Evolutionary conservation across 2,888 invertebrate species (phyloP).

Genomic region (Charanyca ferruginea): DNA sequence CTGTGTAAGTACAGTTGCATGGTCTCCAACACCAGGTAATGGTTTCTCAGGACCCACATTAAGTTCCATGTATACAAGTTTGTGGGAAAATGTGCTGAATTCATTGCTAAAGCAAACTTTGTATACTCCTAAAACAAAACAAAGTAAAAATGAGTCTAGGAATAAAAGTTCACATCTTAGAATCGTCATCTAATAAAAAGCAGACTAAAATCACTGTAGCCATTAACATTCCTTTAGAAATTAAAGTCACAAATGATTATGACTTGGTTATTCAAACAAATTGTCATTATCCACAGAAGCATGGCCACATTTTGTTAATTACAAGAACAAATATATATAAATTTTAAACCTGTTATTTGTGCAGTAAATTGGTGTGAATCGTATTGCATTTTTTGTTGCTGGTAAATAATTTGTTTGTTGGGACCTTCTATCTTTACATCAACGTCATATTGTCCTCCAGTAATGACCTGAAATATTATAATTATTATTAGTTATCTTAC

Average conservation of each 20-base stretch:
- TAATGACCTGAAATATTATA: slow-evolving; percentile 95
- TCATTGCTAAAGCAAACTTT: slow-evolving; percentile 99
- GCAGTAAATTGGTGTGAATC: slow-evolving; percentile 97
- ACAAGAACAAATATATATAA: background rate
- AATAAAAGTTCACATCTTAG: background rate
- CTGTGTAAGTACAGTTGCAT: slow-evolving; percentile 98
- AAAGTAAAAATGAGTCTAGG: background rate
- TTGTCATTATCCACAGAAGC: background rate
- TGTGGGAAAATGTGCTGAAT: slow-evolving; percentile 99
- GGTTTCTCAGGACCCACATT: slow-evolving; percentile 98
- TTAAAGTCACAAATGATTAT: background rate
- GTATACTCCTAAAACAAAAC: slow-evolving; percentile 92
- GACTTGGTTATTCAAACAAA: background rate
- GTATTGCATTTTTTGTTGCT: slow-evolving; percentile 98
- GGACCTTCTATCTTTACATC: slow-evolving; percentile 98
- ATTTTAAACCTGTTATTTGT: slow-evolving; percentile 89
- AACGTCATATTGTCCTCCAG: slow-evolving; percentile 99
- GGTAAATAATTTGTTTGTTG: slow-evolving; percentile 96
- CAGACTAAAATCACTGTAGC: background rate
- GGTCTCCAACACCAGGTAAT: slow-evolving; percentile 96
- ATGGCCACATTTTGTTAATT: background rate
- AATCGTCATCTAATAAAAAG: background rate
- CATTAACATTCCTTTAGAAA: background rate
- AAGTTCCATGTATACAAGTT: slow-evolving; percentile 99
- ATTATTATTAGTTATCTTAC: too few species aligned